Evolutionary conservation across 2,113 vertebrate genomes (phyloP), one percentile per base, ranked within the genome.

Genomic region (Ascaphus truei): DNA sequence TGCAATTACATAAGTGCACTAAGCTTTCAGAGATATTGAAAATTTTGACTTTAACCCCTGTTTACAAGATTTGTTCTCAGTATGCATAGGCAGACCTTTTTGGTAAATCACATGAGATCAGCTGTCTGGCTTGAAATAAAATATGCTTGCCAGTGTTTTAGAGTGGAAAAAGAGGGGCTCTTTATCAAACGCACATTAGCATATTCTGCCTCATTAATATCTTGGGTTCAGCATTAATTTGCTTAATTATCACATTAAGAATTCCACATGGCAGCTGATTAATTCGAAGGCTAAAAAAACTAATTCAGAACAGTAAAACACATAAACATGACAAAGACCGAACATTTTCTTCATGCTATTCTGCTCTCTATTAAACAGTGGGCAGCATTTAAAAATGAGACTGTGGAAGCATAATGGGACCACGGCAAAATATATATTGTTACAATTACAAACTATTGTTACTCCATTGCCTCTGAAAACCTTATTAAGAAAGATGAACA

Each of bases 201-300:
- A 90, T 91, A 91, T 88, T 91, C 87, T 85, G 68, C 86, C 85
- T 90, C 85, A 85, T 89, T 92, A 92, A 90, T 90, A 91, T 86
- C 79, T 84, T 84, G 77, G 76, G 83, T 87, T 83, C 77, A 81
- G 89, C 83, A 87, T 90, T 91, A 89, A 90, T 88, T 88, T 88
- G 75, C 85, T 84, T 90, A 89, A 90, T 92, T 88, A 92, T 85
- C 84, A 41, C 85, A 84, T 82, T 90, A 88, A 77, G 75, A 84
- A 89, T 90, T 89, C 86, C 91, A 82, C 80, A 83, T 83, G 79
- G 83, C 80, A 80, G 74, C 76, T 90, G 87, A 89, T 91, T 86
- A 90, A 86, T 81, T 86, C 80, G 82, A 81, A 84, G 73, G 45
- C 69, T 71, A 9, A 80, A 77, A 78, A 79, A 84, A 73, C 56